phyloP scores from a whole-genome alignment of 1,140 invertebrate genomes.

The Zaprionus ornatus region DNA sequence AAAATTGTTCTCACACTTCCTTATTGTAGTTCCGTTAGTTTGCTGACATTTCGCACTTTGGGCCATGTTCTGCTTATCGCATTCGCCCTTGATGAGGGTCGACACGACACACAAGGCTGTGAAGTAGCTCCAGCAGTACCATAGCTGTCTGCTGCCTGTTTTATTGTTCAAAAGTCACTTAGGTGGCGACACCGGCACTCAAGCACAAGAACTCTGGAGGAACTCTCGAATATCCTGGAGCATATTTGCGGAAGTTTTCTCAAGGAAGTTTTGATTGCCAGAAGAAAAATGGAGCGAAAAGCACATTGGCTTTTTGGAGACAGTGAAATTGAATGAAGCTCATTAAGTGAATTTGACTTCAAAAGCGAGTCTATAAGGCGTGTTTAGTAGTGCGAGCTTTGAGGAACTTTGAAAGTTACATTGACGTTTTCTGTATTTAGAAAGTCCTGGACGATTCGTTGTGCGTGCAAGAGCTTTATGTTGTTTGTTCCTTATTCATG shows the following conservation, averaged over 20 bases:
- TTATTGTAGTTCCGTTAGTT: slow-evolving; percentile 7
- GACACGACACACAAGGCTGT: background rate
- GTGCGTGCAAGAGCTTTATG: background rate
- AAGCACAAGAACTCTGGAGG: background rate
- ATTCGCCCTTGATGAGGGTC: slow-evolving; percentile 23
- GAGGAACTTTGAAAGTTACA: background rate
- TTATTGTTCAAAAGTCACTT: slow-evolving; percentile 1
- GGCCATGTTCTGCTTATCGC: slow-evolving; percentile 16
- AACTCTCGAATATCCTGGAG: slow-evolving; percentile 10
- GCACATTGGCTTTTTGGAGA: background rate
- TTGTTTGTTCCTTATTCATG: too few species aligned
- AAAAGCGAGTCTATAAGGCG: too few species aligned
- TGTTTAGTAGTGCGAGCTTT: background rate
- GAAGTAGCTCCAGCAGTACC: background rate
- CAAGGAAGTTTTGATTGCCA: background rate
- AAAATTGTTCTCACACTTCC: slow-evolving; percentile 20
- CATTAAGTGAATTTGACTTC: background rate
- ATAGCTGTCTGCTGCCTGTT: background rate
- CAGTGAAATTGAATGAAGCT: background rate
- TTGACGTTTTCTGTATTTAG: background rate
- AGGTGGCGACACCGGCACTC: background rate
- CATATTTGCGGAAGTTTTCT: background rate
- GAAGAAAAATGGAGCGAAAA: background rate
- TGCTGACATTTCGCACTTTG: slow-evolving; percentile 28
- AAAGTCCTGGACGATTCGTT: background rate